These are phyloP conservation scores for Poecilia latipinna DNA, from an alignment of 2,113 vertebrate species.

Conservation along the genomic window DNA sequence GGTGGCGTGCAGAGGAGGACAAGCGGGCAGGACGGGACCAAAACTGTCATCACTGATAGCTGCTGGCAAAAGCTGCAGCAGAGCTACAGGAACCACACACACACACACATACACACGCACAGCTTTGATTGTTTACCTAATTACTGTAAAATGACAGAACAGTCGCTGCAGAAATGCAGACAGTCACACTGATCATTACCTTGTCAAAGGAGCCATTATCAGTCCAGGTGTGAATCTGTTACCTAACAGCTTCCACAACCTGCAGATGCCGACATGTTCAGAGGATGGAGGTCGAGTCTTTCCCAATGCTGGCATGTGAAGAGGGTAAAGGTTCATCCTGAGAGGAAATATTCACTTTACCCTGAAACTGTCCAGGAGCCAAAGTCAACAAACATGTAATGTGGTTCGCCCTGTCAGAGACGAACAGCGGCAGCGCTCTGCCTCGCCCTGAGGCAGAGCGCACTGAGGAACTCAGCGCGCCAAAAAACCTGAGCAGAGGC, in stretches of 20 bases:
- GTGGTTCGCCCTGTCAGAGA: slow-evolving; percentile 36
- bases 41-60: not conserved
- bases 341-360: slow-evolving; percentile 20
- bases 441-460: too few species aligned
- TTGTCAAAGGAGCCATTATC: not conserved
- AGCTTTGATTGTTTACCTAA: slow-evolving; percentile 27
- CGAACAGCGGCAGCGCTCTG: not conserved
- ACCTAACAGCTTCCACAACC: not conserved
- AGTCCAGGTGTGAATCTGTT: not conserved
- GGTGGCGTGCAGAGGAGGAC: too few species aligned
- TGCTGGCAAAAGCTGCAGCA: slow-evolving; percentile 16
- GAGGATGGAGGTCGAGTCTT: not conserved
- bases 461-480: too few species aligned
- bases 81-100: slow-evolving; percentile 22
- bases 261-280: not conserved
- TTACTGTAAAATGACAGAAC: slow-evolving; percentile 22
- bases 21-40: too few species aligned
- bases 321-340: slow-evolving; percentile 9
- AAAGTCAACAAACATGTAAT: slow-evolving; percentile 46
- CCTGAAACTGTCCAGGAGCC: slow-evolving; percentile 41
- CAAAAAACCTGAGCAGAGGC: too few species aligned
- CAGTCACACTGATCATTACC: slow-evolving; percentile 16
- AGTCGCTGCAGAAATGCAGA: slow-evolving; percentile 1
- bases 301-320: not conserved
- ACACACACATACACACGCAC: slow-evolving; percentile 12